phyloP scores from a whole-genome alignment of 64 coral and sea anemone genomes.

The Cladopsammia gracilis region DNA sequence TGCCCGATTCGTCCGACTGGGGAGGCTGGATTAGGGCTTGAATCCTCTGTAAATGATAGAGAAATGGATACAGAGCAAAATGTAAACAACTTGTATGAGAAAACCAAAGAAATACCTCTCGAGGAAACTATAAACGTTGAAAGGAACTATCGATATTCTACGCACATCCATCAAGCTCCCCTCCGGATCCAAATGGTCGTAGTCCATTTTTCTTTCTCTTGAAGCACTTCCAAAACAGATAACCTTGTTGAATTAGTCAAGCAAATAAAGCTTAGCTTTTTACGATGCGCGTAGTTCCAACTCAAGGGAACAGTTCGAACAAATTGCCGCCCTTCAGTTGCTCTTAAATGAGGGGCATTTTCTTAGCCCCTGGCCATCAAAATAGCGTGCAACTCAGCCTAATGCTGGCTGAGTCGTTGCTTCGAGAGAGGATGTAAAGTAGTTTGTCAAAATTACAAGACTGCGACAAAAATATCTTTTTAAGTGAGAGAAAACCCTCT shows the following conservation, averaged over 20 bases:
- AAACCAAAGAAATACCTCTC: constrained; percentile 55
- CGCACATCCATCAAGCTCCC: constrained; percentile 97
- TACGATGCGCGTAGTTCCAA: constrained; percentile 21
- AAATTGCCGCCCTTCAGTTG: constrained; percentile 37
- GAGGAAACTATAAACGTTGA: constrained; percentile 25
- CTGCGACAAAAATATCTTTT: not conserved
- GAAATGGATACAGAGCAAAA: constrained; percentile 51
- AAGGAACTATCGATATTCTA: constrained; percentile 36
- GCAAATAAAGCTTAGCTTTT: not conserved
- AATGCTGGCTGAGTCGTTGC: not conserved
- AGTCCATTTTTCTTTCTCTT: constrained; percentile 75
- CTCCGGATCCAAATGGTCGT: constrained; percentile 94
- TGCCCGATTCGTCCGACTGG: constrained; percentile 76
- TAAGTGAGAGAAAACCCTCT: constrained; percentile 22
- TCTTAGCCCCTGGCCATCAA: constrained; percentile 22
- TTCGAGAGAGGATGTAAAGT: not conserved
- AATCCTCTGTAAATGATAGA: constrained; percentile 83
- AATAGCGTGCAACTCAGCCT: constrained; percentile 15
- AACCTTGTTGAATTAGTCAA: not conserved
- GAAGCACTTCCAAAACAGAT: not conserved
- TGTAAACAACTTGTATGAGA: constrained; percentile 11
- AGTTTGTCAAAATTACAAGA: not conserved
- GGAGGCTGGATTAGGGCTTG: constrained; percentile 98
- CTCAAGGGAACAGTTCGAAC: constrained; percentile 44
- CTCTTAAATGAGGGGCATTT: constrained; percentile 24